A percentile compares a stretch with the other conserved stretches of the same genome.
These are phyloP conservation scores for Balaenoptera acutorostrata DNA, from an alignment of 2,113 vertebrate genomes.

Conservation along the genomic window DNA sequence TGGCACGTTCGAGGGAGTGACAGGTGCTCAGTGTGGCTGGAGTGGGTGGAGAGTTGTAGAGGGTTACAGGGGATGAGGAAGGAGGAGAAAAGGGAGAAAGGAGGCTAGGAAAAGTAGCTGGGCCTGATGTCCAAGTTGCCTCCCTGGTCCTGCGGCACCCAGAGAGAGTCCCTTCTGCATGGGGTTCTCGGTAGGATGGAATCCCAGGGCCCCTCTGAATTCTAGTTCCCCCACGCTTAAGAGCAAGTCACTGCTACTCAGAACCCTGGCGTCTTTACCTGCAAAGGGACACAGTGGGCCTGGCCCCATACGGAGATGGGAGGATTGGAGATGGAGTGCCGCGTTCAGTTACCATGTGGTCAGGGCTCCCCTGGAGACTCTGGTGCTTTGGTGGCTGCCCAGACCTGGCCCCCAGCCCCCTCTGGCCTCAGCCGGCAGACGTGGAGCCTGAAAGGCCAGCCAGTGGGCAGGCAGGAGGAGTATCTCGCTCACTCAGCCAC, in stretches of 20 bases:
- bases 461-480: not conserved
- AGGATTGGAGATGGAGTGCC: not conserved
- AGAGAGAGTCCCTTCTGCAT: not conserved
- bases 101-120: not conserved
- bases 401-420: not conserved
- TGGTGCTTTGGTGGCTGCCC: not conserved
- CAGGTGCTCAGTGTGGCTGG: not conserved
- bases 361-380: not conserved
- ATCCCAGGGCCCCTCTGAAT: not conserved
- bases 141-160: fast-evolving
- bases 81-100: not conserved
- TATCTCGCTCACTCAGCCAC: not conserved
- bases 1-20: not conserved
- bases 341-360: fast-evolving
- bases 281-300: not conserved
- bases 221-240: not conserved
- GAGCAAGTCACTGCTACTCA: not conserved
- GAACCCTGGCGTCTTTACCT: not conserved
- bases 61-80: not conserved
- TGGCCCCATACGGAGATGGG: not conserved
- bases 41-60: fast-evolving
- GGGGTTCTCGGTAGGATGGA: not conserved
- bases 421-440: not conserved
- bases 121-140: not conserved
- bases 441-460: not conserved